These are phyloP conservation scores for Mesoclemmys tuberculata DNA, from an alignment of 2,113 vertebrate genomes.

Conservation along the genomic window DNA sequence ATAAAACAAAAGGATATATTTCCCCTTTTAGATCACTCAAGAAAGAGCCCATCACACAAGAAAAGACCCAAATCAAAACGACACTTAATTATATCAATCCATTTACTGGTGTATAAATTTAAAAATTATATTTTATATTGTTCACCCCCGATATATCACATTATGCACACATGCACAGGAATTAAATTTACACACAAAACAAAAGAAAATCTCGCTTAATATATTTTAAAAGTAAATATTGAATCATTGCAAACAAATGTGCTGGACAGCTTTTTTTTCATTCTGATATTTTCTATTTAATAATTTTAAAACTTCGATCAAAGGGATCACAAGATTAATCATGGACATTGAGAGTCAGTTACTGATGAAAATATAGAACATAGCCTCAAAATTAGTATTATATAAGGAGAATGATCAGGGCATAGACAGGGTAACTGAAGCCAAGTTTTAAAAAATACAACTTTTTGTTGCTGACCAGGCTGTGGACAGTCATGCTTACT, in stretches of 20 bases:
- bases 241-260: background rate
- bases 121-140: background rate
- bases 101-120: background rate
- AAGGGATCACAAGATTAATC: background rate
- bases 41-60: background rate
- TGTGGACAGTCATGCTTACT: no score
- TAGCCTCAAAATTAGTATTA: background rate
- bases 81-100: background rate
- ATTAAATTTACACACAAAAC: background rate
- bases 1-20: constrained; percentile 12
- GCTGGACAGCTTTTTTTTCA: background rate
- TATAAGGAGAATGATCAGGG: background rate
- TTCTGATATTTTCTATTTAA: background rate
- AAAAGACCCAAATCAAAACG: background rate
- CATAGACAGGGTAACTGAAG: background rate
- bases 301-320: background rate
- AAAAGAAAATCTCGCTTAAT: background rate
- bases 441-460: background rate
- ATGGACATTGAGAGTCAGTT: background rate
- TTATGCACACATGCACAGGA: background rate
- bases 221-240: background rate
- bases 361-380: background rate
- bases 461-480: background rate
- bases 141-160: no score
- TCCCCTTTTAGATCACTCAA: background rate